These are phyloP conservation scores for Nomada ruficornis DNA, from an alignment of 2,888 invertebrate species.

Conservation along the genomic window DNA sequence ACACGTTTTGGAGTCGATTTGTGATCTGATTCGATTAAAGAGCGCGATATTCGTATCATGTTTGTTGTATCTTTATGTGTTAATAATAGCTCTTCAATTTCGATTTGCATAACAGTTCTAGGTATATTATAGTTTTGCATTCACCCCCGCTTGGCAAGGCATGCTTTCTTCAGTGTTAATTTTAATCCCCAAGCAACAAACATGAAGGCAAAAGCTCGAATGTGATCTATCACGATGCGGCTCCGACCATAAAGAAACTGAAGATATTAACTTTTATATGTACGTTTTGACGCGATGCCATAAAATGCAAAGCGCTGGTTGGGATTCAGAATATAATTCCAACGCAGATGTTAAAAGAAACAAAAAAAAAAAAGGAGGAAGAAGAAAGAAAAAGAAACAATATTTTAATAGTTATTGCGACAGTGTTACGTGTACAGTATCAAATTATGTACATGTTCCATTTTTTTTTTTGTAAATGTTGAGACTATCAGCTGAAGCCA, in stretches of 20 bases:
- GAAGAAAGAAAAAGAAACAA: constrained; percentile 23
- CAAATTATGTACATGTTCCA: constrained; percentile 43
- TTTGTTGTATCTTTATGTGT: constrained; percentile 67
- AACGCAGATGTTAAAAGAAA: constrained; percentile 34
- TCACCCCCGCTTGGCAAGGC: constrained; percentile 33
- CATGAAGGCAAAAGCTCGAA: constrained; percentile 18
- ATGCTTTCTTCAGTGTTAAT: constrained; percentile 35
- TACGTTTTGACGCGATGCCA: constrained; percentile 34
- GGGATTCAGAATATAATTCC: constrained; percentile 53
- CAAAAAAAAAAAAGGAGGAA: constrained; percentile 14
- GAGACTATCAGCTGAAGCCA: constrained; percentile 33
- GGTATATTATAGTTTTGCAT: constrained; percentile 5
- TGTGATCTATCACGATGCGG: constrained; percentile 34
- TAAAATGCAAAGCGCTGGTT: constrained; percentile 40
- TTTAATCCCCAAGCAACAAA: constrained; percentile 40
- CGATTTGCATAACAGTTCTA: constrained; percentile 22
- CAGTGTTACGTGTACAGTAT: constrained; percentile 55
- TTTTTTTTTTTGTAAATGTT: constrained; percentile 50
- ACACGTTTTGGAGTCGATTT: constrained; percentile 57
- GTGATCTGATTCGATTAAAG: constrained; percentile 58
- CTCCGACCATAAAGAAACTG: constrained; percentile 28
- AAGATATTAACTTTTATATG: constrained; percentile 58
- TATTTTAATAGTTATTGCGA: constrained; percentile 55
- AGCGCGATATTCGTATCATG: constrained; percentile 67
- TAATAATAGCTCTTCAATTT: constrained; percentile 50